A percentile compares a stretch with the other conserved stretches of the same genome.
Evolutionary conservation across 2,113 vertebrate species (phyloP).

Genomic region (Ariopsis seemanni): DNA sequence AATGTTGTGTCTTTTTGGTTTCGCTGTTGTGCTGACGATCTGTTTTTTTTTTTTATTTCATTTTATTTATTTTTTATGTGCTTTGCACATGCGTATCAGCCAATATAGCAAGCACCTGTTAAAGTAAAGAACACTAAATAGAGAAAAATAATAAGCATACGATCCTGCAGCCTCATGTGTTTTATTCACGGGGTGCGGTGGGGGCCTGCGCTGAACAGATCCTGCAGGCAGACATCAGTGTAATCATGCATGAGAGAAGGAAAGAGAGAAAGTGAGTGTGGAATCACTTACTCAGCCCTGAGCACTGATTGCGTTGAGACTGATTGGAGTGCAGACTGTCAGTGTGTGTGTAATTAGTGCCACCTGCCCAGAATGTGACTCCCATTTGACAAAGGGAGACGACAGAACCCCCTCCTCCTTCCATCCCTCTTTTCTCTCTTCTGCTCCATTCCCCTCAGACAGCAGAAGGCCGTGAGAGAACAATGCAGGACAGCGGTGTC

Average conservation of each 20-base stretch:
- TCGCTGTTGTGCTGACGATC: not conserved
- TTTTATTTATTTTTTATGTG: not conserved
- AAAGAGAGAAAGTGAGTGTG: slow-evolving; percentile 5
- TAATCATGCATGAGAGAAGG: slow-evolving; percentile 23
- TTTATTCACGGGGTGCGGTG: not conserved
- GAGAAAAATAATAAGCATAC: not conserved
- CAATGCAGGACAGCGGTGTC: slow-evolving; percentile 46
- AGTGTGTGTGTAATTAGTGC: slow-evolving; percentile 46
- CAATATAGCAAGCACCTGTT: not conserved
- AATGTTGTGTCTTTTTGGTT: not conserved
- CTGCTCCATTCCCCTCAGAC: slow-evolving; percentile 14
- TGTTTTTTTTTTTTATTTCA: not conserved
- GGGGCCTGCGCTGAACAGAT: not conserved
- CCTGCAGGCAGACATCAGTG: slow-evolving; percentile 1
- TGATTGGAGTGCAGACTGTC: slow-evolving; percentile 48
- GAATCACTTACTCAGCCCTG: slow-evolving; percentile 24
- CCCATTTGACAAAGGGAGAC: slow-evolving; percentile 26
- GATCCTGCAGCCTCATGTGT: not conserved
- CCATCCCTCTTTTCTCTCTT: slow-evolving; percentile 6
- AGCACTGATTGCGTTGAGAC: slow-evolving; percentile 49
- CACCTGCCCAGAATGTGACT: slow-evolving; percentile 46
- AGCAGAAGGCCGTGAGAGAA: slow-evolving; percentile 39
- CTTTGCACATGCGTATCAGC: not conserved
- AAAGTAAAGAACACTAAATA: not conserved
- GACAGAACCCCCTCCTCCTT: not conserved